A percentile compares a stretch with the other conserved stretches of the same genome.
Evolutionary conservation across 2,113 vertebrate species (phyloP).

Genomic region (Cavia aperea): DNA sequence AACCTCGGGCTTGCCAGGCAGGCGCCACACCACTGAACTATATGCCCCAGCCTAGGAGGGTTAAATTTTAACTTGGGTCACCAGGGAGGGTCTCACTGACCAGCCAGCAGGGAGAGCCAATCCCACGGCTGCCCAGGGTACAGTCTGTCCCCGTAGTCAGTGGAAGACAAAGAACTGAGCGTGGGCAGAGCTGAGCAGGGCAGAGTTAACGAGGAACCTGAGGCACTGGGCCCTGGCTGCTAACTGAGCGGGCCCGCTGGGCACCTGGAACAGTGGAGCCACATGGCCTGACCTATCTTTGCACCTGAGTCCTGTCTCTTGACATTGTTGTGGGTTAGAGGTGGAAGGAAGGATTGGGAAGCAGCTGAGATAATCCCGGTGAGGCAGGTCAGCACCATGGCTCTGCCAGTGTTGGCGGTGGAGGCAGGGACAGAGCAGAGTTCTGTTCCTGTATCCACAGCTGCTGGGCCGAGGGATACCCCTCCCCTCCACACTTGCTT

Average conservation of each 20-base stretch:
- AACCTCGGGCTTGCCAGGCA: no score
- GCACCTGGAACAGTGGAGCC: neutral
- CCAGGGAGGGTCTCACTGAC: neutral
- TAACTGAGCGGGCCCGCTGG: fast-evolving
- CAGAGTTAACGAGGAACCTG: neutral
- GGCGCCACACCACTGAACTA: no score
- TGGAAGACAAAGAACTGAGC: neutral
- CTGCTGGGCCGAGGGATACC: neutral
- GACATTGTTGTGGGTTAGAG: neutral
- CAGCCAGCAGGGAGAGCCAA: neutral
- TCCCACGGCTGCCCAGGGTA: neutral
- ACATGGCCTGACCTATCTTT: neutral
- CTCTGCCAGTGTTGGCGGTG: neutral
- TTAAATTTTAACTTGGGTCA: neutral
- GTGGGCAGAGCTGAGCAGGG: no score
- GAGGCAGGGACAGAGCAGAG: neutral
- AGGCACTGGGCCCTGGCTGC: neutral
- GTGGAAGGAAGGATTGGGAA: neutral
- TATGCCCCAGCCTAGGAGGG: neutral
- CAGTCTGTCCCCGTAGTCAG: neutral
- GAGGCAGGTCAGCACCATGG: neutral
- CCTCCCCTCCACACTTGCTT: neutral
- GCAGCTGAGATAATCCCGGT: neutral
- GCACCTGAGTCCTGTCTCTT: neutral
- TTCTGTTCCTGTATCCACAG: neutral